phyloP scores from a whole-genome alignment of 2,113 vertebrate species.

The Rhinoptilus africanus region DNA sequence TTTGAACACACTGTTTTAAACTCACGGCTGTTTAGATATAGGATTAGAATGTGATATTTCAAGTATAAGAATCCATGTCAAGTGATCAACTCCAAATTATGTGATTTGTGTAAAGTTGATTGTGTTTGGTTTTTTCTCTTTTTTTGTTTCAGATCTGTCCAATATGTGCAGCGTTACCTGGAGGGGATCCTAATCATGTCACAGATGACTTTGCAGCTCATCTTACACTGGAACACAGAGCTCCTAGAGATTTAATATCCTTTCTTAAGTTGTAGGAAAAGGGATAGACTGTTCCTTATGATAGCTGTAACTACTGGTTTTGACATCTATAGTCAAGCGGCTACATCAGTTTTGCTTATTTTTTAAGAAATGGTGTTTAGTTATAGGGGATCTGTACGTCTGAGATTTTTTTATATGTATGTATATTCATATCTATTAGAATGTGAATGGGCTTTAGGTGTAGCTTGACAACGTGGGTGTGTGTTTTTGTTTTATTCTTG shows the following conservation, averaged over 20 bases:
- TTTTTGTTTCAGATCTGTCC: constrained; percentile 93
- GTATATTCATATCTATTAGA: neutral
- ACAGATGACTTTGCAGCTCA: constrained; percentile 99
- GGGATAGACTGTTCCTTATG: neutral
- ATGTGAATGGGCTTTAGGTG: neutral
- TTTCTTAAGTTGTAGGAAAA: constrained; percentile 64
- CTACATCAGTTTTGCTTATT: neutral
- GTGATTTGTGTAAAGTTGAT: neutral
- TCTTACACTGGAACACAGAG: constrained; percentile 99
- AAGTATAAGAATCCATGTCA: neutral
- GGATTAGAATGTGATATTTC: neutral
- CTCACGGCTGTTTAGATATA: neutral
- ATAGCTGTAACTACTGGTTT: neutral
- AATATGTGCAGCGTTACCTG: constrained; percentile 97
- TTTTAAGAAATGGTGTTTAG: neutral
- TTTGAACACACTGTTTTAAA: constrained; percentile 16
- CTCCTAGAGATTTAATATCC: constrained; percentile 99
- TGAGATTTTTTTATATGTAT: neutral
- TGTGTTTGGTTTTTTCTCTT: neutral
- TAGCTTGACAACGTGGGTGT: neutral
- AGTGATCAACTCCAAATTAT: neutral
- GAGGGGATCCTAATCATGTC: constrained; percentile 98
- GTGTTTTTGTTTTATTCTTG: neutral
- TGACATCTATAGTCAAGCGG: neutral
- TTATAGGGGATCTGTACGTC: neutral